phyloP scores from a whole-genome alignment of 2,888 invertebrate species.

The Hypomecis punctinalis region DNA sequence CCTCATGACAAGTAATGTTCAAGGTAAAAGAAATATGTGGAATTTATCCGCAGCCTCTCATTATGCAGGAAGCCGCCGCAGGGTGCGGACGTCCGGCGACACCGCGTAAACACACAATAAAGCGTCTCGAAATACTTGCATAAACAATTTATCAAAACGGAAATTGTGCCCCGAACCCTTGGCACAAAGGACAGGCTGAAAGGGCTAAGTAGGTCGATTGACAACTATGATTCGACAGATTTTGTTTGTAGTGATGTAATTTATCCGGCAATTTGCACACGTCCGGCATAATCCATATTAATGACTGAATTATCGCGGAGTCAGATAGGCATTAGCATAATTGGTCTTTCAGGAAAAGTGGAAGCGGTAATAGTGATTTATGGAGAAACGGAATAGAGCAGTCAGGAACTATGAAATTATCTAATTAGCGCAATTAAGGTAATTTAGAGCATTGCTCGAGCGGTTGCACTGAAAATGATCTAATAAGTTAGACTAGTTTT shows the following conservation, averaged over 20 bases:
- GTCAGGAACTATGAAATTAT: too few species aligned
- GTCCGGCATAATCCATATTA: background rate
- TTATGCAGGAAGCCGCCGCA: conserved; percentile 34
- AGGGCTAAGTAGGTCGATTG: conserved; percentile 32
- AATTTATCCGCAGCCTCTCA: conserved; percentile 18
- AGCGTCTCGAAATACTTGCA: conserved; percentile 38
- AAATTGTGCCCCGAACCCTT: conserved; percentile 39
- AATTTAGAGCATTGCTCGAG: too few species aligned
- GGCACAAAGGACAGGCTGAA: conserved; percentile 25
- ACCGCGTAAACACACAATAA: conserved; percentile 42
- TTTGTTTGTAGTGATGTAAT: conserved; percentile 9
- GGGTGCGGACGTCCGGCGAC: conserved; percentile 40
- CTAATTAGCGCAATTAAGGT: too few species aligned
- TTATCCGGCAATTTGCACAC: background rate
- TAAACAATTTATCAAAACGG: conserved; percentile 44
- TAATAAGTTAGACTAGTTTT: too few species aligned
- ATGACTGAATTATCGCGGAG: too few species aligned
- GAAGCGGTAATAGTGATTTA: too few species aligned
- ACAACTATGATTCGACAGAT: conserved; percentile 30
- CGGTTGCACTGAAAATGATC: too few species aligned
- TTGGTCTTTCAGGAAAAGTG: too few species aligned
- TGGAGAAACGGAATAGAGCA: too few species aligned
- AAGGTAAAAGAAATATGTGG: conserved; percentile 10
- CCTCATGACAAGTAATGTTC: conserved; percentile 1
- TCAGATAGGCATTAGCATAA: too few species aligned